Conservation (phyloP, 2,888 invertebrate species). For the Calliopum simillimum region DNA sequence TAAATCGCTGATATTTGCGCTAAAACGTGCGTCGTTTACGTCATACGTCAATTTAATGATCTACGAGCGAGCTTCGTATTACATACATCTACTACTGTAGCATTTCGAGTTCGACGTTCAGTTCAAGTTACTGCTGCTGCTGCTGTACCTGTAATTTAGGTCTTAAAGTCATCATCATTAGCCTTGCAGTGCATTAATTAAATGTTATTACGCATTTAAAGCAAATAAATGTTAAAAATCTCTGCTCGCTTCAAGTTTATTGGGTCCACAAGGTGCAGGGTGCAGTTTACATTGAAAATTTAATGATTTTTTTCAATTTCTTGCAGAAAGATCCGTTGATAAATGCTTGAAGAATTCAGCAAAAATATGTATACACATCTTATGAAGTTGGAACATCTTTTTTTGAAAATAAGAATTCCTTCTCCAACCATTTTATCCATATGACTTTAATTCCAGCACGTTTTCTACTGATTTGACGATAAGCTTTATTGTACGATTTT, state of each 20-base stretch:
- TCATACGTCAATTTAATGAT: conserved; percentile 11
- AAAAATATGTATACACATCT: too few species aligned
- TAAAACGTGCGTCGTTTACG: conserved; percentile 7
- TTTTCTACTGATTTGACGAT: too few species aligned
- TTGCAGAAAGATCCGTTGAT: too few species aligned
- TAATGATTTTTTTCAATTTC: too few species aligned
- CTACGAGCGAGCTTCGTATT: conserved; percentile 3
- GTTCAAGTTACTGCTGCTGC: conserved; percentile 12
- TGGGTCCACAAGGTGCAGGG: too few species aligned
- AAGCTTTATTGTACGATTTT: too few species aligned
- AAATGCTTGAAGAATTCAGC: too few species aligned
- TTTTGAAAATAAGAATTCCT: too few species aligned
- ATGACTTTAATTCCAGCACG: too few species aligned
- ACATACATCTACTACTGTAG: conserved; percentile 4
- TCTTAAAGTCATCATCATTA: conserved; percentile 42
- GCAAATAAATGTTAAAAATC: conserved; percentile 2
- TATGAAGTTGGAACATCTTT: too few species aligned
- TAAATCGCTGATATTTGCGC: conserved; percentile 37
- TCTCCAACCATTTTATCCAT: too few species aligned
- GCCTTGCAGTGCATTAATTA: conserved; percentile 2
- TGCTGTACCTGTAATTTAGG: conserved; percentile 7
- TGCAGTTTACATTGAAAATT: too few species aligned
- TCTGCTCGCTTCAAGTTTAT: background rate
- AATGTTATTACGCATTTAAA: background rate
- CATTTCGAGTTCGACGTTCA: background rate